Conservation (phyloP, 2,888 invertebrate genomes). For the Phania funesta region DNA sequence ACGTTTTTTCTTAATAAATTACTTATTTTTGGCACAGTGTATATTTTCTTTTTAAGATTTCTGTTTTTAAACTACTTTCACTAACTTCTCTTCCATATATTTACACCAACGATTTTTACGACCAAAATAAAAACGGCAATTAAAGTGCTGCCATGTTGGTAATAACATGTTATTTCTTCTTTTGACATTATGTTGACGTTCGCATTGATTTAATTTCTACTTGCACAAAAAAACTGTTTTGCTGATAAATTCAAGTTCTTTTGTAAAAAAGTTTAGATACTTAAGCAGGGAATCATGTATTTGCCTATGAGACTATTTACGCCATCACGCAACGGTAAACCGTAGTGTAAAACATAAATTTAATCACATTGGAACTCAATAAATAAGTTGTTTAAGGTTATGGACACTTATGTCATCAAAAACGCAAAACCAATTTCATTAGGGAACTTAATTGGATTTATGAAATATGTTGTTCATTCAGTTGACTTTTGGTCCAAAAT, state of each 20-base stretch:
- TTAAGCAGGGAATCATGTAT: conserved; percentile 69
- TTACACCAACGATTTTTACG: not conserved
- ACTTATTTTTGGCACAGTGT: too few relatives aligned
- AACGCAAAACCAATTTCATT: conserved; percentile 25
- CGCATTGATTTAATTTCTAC: conserved; percentile 25
- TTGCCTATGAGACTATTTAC: conserved; percentile 75
- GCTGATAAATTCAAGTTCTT: conserved; percentile 33
- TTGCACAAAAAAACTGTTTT: conserved; percentile 19
- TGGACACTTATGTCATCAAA: conserved; percentile 79
- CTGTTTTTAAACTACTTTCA: not conserved
- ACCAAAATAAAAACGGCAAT: conserved; percentile 43
- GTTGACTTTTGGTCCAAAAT: too few relatives aligned
- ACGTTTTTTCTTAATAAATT: too few relatives aligned
- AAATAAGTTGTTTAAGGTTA: conserved; percentile 73
- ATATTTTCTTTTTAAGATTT: not conserved
- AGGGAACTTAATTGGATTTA: not conserved
- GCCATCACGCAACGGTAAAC: conserved; percentile 76
- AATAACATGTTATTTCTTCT: not conserved
- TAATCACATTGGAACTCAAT: not conserved
- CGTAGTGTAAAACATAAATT: conserved; percentile 31
- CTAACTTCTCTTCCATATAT: not conserved
- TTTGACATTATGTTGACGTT: conserved; percentile 22
- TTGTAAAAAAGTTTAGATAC: conserved; percentile 11
- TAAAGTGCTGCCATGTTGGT: conserved; percentile 11
- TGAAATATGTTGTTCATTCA: too few relatives aligned